A percentile compares a stretch with the other conserved stretches of the same genome.
These are phyloP conservation scores for Notiomystis cincta DNA, from an alignment of 2,113 vertebrate genomes.

Conservation along the genomic window DNA sequence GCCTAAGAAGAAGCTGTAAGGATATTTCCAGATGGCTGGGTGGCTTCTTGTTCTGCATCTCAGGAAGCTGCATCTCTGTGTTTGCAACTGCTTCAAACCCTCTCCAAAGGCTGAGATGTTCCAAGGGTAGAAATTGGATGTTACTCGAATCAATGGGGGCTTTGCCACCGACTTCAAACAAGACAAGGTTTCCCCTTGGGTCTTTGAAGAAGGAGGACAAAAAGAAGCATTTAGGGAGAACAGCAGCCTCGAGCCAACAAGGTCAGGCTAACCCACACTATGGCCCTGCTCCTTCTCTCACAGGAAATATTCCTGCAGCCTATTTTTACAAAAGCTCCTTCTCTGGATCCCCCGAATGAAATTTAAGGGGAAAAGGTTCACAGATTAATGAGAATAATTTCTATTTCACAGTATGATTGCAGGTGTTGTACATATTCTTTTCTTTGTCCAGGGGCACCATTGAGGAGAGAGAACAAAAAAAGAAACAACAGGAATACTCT, in stretches of 20 bases:
- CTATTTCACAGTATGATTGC: not conserved
- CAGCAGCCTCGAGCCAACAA: not conserved
- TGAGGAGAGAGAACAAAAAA: not conserved
- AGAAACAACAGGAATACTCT: not conserved
- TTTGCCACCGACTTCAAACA: constrained; percentile 24
- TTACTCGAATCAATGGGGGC: not conserved
- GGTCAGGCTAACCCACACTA: not conserved
- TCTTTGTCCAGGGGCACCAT: not conserved
- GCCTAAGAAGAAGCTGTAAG: constrained; percentile 20
- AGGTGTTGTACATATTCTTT: not conserved
- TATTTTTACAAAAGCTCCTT: not conserved
- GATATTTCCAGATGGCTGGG: not conserved
- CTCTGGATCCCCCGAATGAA: not conserved
- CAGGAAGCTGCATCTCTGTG: not conserved
- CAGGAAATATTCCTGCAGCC: not conserved
- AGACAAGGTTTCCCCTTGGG: not conserved
- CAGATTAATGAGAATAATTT: constrained; percentile 18
- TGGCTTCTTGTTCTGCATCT: not conserved
- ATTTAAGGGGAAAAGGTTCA: not conserved
- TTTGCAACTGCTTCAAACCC: not conserved
- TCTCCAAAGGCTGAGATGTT: not conserved
- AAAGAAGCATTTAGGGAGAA: not conserved
- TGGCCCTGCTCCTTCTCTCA: not conserved
- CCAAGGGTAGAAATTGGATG: not conserved
- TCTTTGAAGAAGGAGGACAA: not conserved